A percentile compares a stretch with the other conserved stretches of the same genome.
These are phyloP conservation scores for Dryas iulia DNA, from an alignment of 1,140 invertebrate genomes.

Conservation along the genomic window DNA sequence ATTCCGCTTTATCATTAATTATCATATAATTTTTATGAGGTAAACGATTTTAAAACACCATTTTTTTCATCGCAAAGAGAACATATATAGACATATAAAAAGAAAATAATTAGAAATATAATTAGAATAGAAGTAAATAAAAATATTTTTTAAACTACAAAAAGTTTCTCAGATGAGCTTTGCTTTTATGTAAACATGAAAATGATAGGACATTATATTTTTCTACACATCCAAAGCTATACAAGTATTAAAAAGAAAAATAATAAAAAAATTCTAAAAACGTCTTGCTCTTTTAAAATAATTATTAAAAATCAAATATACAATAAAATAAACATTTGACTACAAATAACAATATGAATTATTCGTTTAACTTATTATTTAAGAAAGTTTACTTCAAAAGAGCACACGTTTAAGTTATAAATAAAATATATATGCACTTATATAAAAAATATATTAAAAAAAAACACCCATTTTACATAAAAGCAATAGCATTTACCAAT, in stretches of 20 bases:
- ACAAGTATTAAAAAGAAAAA: neutral
- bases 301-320: neutral
- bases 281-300: neutral
- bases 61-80: too few species aligned
- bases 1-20: too few species aligned
- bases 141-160: neutral
- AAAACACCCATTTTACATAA: constrained; percentile 18
- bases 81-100: neutral
- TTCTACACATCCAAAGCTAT: neutral
- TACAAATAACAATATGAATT: neutral
- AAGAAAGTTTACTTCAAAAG: neutral
- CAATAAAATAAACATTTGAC: neutral
- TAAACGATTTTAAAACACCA: too few species aligned
- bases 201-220: neutral
- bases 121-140: too few species aligned
- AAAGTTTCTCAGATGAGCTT: neutral
- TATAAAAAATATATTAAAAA: neutral
- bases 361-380: neutral
- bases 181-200: neutral
- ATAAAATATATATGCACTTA: too few species aligned
- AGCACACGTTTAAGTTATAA: neutral
- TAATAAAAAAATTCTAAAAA: neutral
- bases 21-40: too few species aligned
- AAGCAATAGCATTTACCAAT: constrained; percentile 12
- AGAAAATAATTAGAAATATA: neutral